A percentile compares a stretch with the other conserved stretches of the same genome.
These are phyloP conservation scores for Gobiocypris rarus DNA, from an alignment of 2,113 vertebrate genomes.

Conservation along the genomic window DNA sequence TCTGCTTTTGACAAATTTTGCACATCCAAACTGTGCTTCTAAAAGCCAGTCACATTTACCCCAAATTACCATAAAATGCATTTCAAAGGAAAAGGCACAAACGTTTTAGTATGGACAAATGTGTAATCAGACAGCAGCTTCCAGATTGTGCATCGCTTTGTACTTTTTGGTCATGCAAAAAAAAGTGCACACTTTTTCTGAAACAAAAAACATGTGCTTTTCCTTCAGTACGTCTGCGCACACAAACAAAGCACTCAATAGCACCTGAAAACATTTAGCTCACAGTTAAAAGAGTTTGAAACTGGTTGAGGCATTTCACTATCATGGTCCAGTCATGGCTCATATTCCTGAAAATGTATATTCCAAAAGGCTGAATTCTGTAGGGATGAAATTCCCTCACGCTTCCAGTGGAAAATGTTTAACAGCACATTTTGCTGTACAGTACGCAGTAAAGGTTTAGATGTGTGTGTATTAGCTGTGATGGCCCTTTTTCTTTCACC, in stretches of 20 bases:
- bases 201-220: not conserved
- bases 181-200: not conserved
- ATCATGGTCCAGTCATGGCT: not conserved
- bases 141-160: conserved; percentile 7
- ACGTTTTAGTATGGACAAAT: not conserved
- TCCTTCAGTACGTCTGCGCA: not conserved
- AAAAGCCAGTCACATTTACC: not conserved
- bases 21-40: not conserved
- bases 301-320: not conserved
- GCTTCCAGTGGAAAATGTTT: not conserved
- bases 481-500: conserved; percentile 1
- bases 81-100: not conserved
- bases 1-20: not conserved
- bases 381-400: not conserved
- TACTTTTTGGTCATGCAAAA: not conserved
- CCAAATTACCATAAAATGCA: not conserved
- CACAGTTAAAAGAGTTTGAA: not conserved
- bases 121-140: not conserved
- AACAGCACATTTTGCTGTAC: too few species aligned
- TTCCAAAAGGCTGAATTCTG: not conserved
- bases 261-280: not conserved
- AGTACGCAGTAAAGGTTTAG: not conserved
- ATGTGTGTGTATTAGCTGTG: not conserved
- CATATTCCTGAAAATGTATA: not conserved
- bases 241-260: not conserved